A percentile compares a stretch with the other conserved stretches of the same genome.
phyloP scores from a whole-genome alignment of 2,888 invertebrate species.

The Saturnia japonica region DNA sequence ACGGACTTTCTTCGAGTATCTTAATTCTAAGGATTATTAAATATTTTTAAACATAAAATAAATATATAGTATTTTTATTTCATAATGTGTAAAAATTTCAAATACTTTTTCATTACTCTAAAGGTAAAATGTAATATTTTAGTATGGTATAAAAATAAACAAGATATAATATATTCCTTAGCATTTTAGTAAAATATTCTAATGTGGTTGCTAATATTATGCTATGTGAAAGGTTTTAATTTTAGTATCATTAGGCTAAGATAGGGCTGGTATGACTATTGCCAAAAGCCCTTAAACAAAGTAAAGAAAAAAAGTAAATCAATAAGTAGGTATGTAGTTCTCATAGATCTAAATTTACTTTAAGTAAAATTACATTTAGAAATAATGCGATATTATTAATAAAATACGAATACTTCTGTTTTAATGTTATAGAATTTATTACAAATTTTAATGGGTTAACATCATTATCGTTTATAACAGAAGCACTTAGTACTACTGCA shows the following conservation, averaged over 20 bases:
- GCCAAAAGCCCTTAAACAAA: too few species aligned
- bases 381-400: not conserved
- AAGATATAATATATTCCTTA: too few species aligned
- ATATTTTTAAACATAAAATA: not conserved
- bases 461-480: not conserved
- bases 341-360: not conserved
- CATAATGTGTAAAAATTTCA: not conserved
- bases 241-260: too few species aligned
- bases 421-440: slow-evolving; percentile 5
- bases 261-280: too few species aligned
- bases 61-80: too few species aligned
- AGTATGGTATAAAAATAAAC: too few species aligned
- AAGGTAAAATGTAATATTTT: too few species aligned
- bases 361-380: not conserved
- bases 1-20: slow-evolving; percentile 6
- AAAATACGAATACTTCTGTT: not conserved
- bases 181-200: too few species aligned
- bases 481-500: not conserved
- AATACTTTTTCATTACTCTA: not conserved
- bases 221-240: too few species aligned
- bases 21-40: not conserved
- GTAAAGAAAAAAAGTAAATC: too few species aligned
- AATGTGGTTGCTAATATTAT: too few species aligned
- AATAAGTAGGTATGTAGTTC: too few species aligned
- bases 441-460: not conserved